These are phyloP conservation scores for Thunnus thynnus DNA, from an alignment of 2,113 vertebrate species.

Conservation along the genomic window DNA sequence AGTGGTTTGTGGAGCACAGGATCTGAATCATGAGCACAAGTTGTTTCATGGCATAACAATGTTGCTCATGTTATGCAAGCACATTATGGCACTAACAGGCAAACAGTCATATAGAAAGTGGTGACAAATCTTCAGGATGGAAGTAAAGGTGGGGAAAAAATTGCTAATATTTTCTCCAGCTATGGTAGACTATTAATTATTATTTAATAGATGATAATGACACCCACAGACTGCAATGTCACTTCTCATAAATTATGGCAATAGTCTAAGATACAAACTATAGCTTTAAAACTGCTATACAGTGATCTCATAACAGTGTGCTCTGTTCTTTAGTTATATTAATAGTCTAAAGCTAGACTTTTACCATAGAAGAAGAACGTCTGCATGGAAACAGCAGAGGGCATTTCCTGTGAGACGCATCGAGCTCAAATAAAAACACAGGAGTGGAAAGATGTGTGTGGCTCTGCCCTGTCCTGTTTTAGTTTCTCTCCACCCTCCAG, in stretches of 20 bases:
- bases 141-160: neutral
- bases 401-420: constrained; percentile 79
- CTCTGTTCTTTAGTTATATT: constrained; percentile 49
- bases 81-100: neutral
- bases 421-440: constrained; percentile 74
- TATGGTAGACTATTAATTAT: neutral
- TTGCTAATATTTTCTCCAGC: neutral
- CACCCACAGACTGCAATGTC: neutral
- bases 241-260: neutral
- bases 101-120: neutral
- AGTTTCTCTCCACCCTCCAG: constrained; percentile 34
- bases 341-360: constrained; percentile 36
- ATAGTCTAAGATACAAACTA: neutral
- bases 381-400: constrained; percentile 65
- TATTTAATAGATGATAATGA: constrained; percentile 2
- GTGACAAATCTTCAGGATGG: neutral
- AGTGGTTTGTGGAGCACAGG: constrained; percentile 49
- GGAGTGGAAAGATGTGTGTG: constrained; percentile 69
- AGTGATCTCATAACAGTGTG: neutral
- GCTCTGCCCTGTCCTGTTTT: constrained; percentile 67
- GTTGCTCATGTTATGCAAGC: constrained; percentile 15
- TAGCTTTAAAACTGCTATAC: neutral
- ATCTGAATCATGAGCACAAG: constrained; percentile 69
- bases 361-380: constrained; percentile 55
- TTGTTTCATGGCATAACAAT: constrained; percentile 66